Evolutionary conservation across 2,888 invertebrate species (phyloP).

Genomic region (Lutraria lutraria): DNA sequence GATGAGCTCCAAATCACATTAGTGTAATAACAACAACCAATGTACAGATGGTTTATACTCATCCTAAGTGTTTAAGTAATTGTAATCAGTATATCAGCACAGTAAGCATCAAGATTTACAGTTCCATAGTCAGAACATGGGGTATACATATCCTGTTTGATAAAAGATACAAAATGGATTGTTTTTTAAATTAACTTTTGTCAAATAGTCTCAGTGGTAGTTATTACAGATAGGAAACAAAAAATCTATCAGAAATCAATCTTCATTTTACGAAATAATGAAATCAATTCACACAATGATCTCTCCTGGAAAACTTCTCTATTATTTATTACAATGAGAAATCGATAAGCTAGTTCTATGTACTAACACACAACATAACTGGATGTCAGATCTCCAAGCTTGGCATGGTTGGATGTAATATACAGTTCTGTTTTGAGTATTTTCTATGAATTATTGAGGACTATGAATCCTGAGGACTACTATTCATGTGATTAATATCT

Average conservation of each 20-base stretch:
- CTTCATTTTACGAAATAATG: constrained; percentile 49
- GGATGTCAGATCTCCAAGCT: background rate
- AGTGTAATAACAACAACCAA: too few species aligned
- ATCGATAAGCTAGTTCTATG: constrained; percentile 46
- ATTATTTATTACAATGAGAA: constrained; percentile 51
- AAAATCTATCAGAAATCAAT: constrained; percentile 42
- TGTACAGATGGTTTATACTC: too few species aligned
- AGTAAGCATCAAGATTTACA: too few species aligned
- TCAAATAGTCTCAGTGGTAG: background rate
- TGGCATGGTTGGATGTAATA: background rate
- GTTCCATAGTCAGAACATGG: too few species aligned
- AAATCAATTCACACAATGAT: constrained; percentile 41
- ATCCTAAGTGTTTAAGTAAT: too few species aligned
- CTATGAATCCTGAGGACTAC: background rate
- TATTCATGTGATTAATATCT: background rate
- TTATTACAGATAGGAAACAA: background rate
- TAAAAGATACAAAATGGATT: too few species aligned
- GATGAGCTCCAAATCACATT: too few species aligned
- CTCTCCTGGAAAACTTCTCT: constrained; percentile 29
- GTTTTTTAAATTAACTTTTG: background rate
- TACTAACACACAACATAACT: background rate
- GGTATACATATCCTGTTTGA: too few species aligned
- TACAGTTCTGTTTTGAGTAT: background rate
- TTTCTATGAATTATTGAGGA: constrained; percentile 13
- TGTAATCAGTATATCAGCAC: too few species aligned